Evolutionary conservation across 2,888 invertebrate genomes (phyloP).

Genomic region (Cheilosia scutellata): DNA sequence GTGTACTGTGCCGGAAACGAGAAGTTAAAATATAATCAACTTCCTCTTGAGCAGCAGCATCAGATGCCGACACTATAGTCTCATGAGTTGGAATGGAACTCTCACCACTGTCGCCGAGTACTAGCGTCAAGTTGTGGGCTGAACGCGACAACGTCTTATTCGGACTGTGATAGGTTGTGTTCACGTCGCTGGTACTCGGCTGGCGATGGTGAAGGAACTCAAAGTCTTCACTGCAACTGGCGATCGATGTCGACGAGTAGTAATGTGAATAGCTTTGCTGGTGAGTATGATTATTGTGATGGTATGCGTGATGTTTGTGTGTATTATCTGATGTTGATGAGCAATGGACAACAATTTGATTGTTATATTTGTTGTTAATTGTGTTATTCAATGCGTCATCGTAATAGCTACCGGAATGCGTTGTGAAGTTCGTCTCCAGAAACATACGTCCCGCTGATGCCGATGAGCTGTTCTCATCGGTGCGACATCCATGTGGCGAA

Average conservation of each 20-base stretch:
- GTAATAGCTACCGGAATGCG: constrained; percentile 82
- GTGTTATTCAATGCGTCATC: constrained; percentile 71
- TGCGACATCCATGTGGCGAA: constrained; percentile 73
- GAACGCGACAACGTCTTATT: constrained; percentile 62
- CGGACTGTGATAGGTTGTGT: constrained; percentile 58
- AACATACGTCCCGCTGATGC: constrained; percentile 79
- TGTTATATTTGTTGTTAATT: constrained; percentile 68
- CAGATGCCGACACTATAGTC: constrained; percentile 75
- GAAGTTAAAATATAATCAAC: constrained; percentile 78
- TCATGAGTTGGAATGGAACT: constrained; percentile 65
- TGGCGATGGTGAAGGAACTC: constrained; percentile 60
- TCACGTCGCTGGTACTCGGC: constrained; percentile 47
- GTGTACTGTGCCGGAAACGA: constrained; percentile 81
- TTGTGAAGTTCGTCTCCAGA: constrained; percentile 81
- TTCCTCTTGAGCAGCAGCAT: constrained; percentile 73
- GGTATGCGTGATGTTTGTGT: constrained; percentile 57
- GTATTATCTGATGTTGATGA: constrained; percentile 70
- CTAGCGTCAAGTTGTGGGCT: constrained; percentile 64
- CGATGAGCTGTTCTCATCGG: constrained; percentile 69
- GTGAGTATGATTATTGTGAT: constrained; percentile 69
- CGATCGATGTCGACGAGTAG: constrained; percentile 79
- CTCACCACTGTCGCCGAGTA: constrained; percentile 52
- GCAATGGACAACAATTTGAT: constrained; percentile 76
- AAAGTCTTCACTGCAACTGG: constrained; percentile 72
- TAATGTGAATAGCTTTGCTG: constrained; percentile 78